phyloP scores from a whole-genome alignment of 2,888 invertebrate species.

The Saturnia pavonia region DNA sequence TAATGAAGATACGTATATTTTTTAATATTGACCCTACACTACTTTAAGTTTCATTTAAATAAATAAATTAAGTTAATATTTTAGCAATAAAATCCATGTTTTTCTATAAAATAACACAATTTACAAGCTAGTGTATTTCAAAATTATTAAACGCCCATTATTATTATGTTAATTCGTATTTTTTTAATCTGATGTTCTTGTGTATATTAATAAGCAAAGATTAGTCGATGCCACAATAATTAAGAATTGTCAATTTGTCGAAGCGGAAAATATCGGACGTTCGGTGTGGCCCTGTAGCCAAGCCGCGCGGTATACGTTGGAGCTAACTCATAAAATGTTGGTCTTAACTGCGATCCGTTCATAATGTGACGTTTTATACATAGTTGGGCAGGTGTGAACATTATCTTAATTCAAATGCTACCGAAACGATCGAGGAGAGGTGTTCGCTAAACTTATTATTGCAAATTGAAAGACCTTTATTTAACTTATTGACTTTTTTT shows the following conservation, averaged over 20 bases:
- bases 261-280: constrained; percentile 31
- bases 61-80: too few species aligned
- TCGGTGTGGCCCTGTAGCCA: neutral
- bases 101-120: too few species aligned
- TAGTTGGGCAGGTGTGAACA: constrained; percentile 75
- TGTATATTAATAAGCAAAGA: constrained; percentile 14
- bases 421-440: constrained; percentile 63
- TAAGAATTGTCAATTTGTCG: constrained; percentile 37
- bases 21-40: too few species aligned
- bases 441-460: constrained; percentile 55
- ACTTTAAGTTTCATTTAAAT: too few species aligned
- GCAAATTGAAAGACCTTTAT: constrained; percentile 40
- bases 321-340: constrained; percentile 63
- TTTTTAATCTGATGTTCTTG: neutral
- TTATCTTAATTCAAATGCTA: constrained; percentile 79
- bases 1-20: too few species aligned
- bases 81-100: too few species aligned
- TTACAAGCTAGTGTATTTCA: too few species aligned
- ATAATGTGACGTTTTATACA: constrained; percentile 71
- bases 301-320: constrained; percentile 19
- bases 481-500: neutral
- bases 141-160: too few species aligned
- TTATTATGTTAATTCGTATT: too few species aligned
- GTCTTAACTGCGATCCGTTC: constrained; percentile 61
- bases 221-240: constrained; percentile 6